A percentile compares a stretch with the other conserved stretches of the same genome.
phyloP scores from a whole-genome alignment of 2,113 vertebrate genomes.

The Anser brachyrhynchus region DNA sequence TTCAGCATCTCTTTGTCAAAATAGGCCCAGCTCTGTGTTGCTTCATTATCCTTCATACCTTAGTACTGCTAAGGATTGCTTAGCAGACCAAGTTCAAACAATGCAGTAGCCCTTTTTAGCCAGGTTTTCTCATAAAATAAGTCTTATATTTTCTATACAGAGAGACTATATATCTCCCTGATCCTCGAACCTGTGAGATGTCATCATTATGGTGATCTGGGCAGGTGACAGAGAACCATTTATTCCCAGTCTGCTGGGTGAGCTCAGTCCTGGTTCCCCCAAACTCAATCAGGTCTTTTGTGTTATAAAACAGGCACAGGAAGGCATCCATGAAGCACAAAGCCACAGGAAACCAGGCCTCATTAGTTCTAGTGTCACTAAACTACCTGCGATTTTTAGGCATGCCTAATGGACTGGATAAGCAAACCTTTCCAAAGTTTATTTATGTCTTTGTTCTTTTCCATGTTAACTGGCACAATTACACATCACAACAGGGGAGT shows the following conservation, averaged over 20 bases:
- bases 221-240: background rate
- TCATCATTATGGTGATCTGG: background rate
- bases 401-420: background rate
- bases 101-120: background rate
- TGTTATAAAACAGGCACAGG: background rate
- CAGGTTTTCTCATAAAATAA: background rate
- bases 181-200: background rate
- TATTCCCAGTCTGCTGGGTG: background rate
- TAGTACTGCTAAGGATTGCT: background rate
- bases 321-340: background rate
- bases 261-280: background rate
- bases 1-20: background rate
- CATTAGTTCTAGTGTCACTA: background rate
- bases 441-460: background rate
- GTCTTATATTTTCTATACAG: background rate
- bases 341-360: background rate
- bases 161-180: background rate
- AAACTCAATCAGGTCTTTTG: fast-evolving
- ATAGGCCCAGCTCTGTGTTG: background rate
- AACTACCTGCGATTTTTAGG: background rate
- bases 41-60: background rate
- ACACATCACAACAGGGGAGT: fast-evolving
- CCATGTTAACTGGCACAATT: background rate
- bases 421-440: background rate
- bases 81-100: background rate